These are phyloP conservation scores for Cladorhizidae sp. DNA, from an alignment of 37 sponge, comb jelly and placozoan species.

Conservation along the genomic window DNA sequence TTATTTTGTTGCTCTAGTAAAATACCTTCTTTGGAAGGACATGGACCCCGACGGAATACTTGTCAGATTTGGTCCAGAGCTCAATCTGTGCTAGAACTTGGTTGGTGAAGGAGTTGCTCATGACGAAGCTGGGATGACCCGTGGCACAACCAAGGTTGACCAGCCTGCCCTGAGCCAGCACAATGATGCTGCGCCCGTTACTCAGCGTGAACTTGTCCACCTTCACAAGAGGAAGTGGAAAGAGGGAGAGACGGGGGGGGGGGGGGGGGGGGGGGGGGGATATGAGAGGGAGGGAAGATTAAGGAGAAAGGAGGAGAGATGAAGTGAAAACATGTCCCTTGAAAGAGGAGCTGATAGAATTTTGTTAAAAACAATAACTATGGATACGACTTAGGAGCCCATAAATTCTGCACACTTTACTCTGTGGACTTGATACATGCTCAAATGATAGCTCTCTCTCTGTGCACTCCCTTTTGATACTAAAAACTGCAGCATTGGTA, in stretches of 20 bases:
- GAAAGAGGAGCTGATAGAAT: too few relatives aligned
- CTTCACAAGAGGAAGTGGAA: conserved; percentile 33
- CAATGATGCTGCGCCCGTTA: conserved; percentile 85
- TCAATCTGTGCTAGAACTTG: conserved; percentile 99
- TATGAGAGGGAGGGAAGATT: background rate
- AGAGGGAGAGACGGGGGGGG: background rate
- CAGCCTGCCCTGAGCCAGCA: conserved; percentile 94
- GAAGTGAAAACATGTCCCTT: too few relatives aligned
- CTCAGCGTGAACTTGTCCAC: conserved; percentile 91
- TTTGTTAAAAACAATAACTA: too few relatives aligned
- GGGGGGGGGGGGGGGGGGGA: background rate
- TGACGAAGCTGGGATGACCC: conserved; percentile 98
- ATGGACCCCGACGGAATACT: conserved; percentile 88
- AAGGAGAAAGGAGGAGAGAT: too few relatives aligned
- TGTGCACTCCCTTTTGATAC: too few relatives aligned
- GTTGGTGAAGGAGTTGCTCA: conserved; percentile 99
- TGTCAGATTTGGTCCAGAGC: conserved; percentile 78
- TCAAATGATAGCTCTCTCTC: too few relatives aligned
- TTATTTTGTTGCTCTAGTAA: too few relatives aligned
- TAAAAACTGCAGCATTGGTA: too few relatives aligned
- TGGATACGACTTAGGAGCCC: too few relatives aligned
- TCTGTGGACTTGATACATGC: too few relatives aligned
- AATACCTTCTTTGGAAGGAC: conserved; percentile 96
- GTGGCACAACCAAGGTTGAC: conserved; percentile 99
- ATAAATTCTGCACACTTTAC: too few relatives aligned